Base-by-base conservation (phyloP, 1,140 invertebrate species). In the Bombus difficillimus region DNA sequence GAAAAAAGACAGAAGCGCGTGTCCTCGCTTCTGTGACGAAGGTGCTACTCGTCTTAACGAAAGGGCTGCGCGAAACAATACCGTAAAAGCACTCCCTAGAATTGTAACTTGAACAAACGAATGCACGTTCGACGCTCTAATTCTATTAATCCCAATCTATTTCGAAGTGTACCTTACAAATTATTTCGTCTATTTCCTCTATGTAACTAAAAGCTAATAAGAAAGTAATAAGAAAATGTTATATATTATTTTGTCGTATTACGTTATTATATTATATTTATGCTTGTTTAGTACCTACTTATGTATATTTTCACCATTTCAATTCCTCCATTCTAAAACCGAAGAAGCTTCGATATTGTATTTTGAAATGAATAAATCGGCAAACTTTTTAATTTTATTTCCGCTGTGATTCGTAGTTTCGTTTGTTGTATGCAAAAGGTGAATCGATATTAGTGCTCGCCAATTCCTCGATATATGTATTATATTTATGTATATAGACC, bases 1-100 rank as follows among this genome's bases (percentile, higher is more conserved):
- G 78, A 85, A 73, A 47, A 80, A 59, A 57, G 74, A 68, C 84
- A 59, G 53, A 76, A 90, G 79, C 68, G 41, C 68, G 62, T 73
- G 74, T 53, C 69, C 68, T 66, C 62, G 53, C 59, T 37, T 12
- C 37, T n/a, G 9, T 1, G 28, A 43, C 64, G 43, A 80, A 80
- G 43, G 76, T 80, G 57, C 32, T 57, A 72, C 68, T 80, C 41
- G 68, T 64, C 77, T 85, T 85, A 85, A 80, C 68, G 68, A 64
- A 85, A 79, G 43, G 68, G 41, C 68, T 28, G 57, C 32, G 68
- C 83, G 80, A 72, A 79, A 85, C 75, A 85, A 85, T 80, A 85
- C 41, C 68, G 68, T 85, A 73, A 85, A 69, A 85, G 83, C 76
- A 64, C 68, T n/a, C 64, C 39, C 39, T 22, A 39, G 68, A 71